Conservation (phyloP, 1,140 invertebrate species). For the Ganaspis sp. region DNA sequence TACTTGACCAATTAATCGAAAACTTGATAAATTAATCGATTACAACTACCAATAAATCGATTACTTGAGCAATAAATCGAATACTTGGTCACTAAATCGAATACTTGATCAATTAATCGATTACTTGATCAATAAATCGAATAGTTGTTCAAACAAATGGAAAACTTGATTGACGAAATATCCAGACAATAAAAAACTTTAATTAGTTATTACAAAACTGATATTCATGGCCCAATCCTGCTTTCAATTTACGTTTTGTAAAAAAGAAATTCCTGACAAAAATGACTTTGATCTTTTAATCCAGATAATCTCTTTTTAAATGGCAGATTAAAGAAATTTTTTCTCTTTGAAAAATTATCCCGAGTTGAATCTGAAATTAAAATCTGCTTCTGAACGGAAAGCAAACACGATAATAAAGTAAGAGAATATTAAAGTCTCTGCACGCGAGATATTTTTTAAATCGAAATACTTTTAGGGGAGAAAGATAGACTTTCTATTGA, state of each 20-base stretch:
- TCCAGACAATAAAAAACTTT: too few species aligned
- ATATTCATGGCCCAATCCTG: too few species aligned
- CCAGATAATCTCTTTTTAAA: not conserved
- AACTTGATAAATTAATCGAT: too few species aligned
- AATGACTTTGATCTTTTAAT: constrained; percentile 7
- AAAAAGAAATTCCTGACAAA: not conserved
- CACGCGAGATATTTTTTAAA: not conserved
- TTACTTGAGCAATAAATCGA: too few species aligned
- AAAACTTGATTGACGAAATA: too few species aligned
- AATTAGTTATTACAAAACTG: too few species aligned
- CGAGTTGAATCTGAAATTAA: not conserved
- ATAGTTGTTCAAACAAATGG: too few species aligned
- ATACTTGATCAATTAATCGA: too few species aligned
- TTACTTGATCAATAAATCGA: too few species aligned
- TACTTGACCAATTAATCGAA: too few species aligned
- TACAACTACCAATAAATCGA: too few species aligned
- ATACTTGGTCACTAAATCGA: too few species aligned
- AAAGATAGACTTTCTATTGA: constrained; percentile 12
- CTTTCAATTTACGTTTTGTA: not conserved
- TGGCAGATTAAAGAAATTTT: not conserved
- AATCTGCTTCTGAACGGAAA: not conserved
- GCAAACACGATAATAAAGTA: constrained; percentile 7
- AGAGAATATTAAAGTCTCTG: not conserved
- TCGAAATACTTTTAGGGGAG: not conserved
- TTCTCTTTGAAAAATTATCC: not conserved